Conservation (phyloP, 23 tunicate genomes). For the Clavelina lepadiformis region DNA sequence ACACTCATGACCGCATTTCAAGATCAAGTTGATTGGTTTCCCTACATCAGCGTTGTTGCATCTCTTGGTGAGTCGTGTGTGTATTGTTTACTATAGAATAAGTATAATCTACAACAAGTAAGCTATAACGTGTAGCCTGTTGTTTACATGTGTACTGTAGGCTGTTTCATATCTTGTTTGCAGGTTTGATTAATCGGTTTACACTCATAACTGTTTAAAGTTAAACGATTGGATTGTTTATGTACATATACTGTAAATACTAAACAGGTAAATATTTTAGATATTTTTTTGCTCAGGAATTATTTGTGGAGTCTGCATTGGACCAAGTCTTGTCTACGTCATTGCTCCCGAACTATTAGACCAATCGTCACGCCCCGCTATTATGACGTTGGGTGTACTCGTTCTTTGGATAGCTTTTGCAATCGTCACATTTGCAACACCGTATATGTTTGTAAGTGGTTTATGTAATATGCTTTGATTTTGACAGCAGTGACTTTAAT, state of each 20-base stretch:
- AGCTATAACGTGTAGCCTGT: too few species aligned
- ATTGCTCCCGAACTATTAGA: constrained; percentile 47
- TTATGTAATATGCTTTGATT: too few species aligned
- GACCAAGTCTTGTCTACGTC: constrained; percentile 29
- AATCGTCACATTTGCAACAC: constrained; percentile 27
- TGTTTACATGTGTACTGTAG: too few species aligned
- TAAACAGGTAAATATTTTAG: too few species aligned
- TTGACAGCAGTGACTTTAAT: background rate
- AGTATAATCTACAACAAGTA: too few species aligned
- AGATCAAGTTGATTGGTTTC: constrained; percentile 12
- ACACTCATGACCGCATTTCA: constrained; percentile 23
- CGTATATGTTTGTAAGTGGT: constrained; percentile 53
- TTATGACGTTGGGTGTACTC: constrained; percentile 27
- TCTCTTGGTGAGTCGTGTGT: constrained; percentile 27
- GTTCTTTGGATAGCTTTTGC: constrained; percentile 39
- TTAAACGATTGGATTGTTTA: too few species aligned
- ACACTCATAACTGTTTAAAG: too few species aligned
- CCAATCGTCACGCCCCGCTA: constrained; percentile 58
- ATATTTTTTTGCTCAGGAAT: constrained; percentile 34
- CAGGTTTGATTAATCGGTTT: too few species aligned
- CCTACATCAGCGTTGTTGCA: constrained; percentile 39
- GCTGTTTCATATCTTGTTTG: too few species aligned
- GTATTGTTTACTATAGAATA: too few species aligned
- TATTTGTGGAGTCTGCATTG: constrained; percentile 24
- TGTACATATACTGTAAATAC: too few species aligned